These are phyloP conservation scores for Idris sp. DNA, from an alignment of 1,140 invertebrate genomes.

Conservation along the genomic window DNA sequence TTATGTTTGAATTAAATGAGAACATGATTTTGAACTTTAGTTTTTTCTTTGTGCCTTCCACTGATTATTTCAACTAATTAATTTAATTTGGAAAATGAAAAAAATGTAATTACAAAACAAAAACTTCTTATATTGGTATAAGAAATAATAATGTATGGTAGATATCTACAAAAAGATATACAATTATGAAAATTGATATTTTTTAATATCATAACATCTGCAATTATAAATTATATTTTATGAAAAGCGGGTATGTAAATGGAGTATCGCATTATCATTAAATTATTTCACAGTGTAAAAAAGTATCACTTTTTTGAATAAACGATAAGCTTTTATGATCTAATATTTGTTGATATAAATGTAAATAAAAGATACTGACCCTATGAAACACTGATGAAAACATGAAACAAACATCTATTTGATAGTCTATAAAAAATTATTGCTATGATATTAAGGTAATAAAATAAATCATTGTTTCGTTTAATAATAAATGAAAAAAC, in stretches of 20 bases:
- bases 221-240: too few relatives aligned
- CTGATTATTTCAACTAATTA: constrained; percentile 21
- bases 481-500: constrained; percentile 28
- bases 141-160: too few relatives aligned
- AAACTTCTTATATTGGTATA: too few relatives aligned
- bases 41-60: constrained; percentile 20
- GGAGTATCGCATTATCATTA: background rate
- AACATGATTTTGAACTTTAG: constrained; percentile 43
- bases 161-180: too few relatives aligned
- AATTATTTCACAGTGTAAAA: background rate
- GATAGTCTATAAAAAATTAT: constrained; percentile 48
- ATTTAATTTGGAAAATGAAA: constrained; percentile 12
- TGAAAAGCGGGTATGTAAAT: too few relatives aligned
- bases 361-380: too few relatives aligned
- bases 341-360: constrained; percentile 19
- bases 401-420: constrained; percentile 41
- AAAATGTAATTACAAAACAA: too few relatives aligned
- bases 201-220: too few relatives aligned
- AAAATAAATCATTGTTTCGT: constrained; percentile 40
- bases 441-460: constrained; percentile 22
- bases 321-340: constrained; percentile 26
- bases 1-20: constrained; percentile 41
- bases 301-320: constrained; percentile 19
- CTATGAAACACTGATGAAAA: constrained; percentile 38
- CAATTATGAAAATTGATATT: too few relatives aligned